Evolutionary conservation across 1,140 invertebrate genomes (phyloP), one percentile per base, ranked within the genome.

Genomic region (Hylaeus anthracinus): DNA sequence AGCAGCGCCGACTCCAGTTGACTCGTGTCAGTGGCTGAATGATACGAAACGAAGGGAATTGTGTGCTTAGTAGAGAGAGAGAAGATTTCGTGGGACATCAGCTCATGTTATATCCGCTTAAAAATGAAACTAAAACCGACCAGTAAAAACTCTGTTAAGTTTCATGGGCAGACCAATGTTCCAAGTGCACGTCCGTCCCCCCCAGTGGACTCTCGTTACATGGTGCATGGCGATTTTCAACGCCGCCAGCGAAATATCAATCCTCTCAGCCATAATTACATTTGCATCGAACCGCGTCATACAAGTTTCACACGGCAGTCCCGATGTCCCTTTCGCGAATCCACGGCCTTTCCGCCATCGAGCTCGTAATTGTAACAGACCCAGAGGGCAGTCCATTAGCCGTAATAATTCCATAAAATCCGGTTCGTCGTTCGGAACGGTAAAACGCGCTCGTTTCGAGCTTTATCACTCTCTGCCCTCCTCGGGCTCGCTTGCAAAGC

Each of bases 321-420:
- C 60, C 48, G 41, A 56, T 65, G 51, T 55, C 71, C 53, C 61
- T 72, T 85, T 86, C 80, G 73, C 78, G 72, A 53, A 67, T 70
- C 53, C 78, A 14, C 51, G 66, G 37, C 45, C 65, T 86, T 77
- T 88, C 78, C 85, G 69, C 85, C 79, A 86, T 85, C 83, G 60
- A 56, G 48, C 66, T 10, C 39, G 74, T 85, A 82, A 85, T 86
- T 86, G 84, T 82, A 86, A 85, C 84, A 78, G 83, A 82, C 58
- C 74, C 71, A 82, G 73, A 67, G 84, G 84, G 55, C 66, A 82
- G 79, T 86, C 84, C 84, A 86, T 86, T 86, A 86, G 79, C 79
- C 83, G 83, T 86, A 86, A 86, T 86, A 86, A 86, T 86, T 86
- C 84, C 83, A 85, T 86, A 86, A 86, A 86, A 86, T 85, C 83